Evolutionary conservation across 2,888 invertebrate species (phyloP).

Genomic region (Tromatobia lineatoria): DNA sequence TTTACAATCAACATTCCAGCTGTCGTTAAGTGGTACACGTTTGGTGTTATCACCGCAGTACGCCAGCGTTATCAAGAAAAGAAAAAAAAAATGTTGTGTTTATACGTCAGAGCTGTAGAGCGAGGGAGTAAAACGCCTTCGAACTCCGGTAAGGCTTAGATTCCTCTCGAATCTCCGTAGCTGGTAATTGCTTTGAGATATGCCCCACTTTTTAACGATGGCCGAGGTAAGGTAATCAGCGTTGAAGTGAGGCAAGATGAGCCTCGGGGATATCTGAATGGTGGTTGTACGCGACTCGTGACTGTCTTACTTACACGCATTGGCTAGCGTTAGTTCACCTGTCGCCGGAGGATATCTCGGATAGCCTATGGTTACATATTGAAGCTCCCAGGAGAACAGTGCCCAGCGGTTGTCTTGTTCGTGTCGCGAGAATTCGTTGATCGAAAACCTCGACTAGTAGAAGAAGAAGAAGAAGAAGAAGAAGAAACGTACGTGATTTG

Average conservation of each 20-base stretch:
- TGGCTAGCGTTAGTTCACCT: slow-evolving; percentile 59
- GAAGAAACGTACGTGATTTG: slow-evolving; percentile 38
- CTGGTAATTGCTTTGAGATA: slow-evolving; percentile 72
- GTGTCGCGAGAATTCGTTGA: background rate
- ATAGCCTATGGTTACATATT: slow-evolving; percentile 16
- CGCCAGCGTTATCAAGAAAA: slow-evolving; percentile 39
- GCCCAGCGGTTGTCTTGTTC: background rate
- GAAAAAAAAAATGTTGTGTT: slow-evolving; percentile 15
- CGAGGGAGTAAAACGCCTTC: slow-evolving; percentile 14
- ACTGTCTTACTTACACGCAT: slow-evolving; percentile 60
- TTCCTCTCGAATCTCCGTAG: slow-evolving; percentile 41
- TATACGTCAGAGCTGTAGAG: slow-evolving; percentile 37
- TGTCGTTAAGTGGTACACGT: background rate
- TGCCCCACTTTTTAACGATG: slow-evolving; percentile 72
- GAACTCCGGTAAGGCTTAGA: slow-evolving; percentile 5
- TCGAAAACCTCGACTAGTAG: background rate
- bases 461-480: slow-evolving; percentile 24
- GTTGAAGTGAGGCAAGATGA: slow-evolving; percentile 64
- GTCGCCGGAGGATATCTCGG: slow-evolving; percentile 39
- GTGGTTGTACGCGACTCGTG: slow-evolving; percentile 53
- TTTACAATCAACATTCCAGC: slow-evolving; percentile 36
- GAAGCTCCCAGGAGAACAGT: slow-evolving; percentile 21
- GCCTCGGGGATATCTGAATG: slow-evolving; percentile 63
- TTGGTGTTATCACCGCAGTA: slow-evolving; percentile 44
- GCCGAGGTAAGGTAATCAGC: slow-evolving; percentile 54